Base-by-base conservation (phyloP, 2,888 invertebrate genomes). In the Nymphalis c-album region DNA sequence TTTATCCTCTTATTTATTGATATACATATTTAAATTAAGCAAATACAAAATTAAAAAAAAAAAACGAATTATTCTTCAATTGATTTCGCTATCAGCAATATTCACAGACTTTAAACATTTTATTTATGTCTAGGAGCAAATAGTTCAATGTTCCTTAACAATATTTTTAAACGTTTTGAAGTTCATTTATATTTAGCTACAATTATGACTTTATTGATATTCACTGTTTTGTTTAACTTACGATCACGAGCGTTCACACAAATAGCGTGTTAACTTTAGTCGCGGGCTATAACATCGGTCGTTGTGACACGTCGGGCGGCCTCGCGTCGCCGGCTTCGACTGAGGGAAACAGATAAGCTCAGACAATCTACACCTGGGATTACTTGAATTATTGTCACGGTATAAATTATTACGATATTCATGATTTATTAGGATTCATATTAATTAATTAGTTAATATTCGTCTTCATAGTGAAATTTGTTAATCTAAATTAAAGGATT, bases 321-420 rank as follows among this genome's bases (percentile, higher is more conserved):
- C 35, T 58, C 64, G 64, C 64, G 64, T 26, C 59, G 59, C 64
- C 59, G 51, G 51, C 64, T 60, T 48, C 51, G 58, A 64, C 64
- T 64, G 64, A 26, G 13, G 51, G 6, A 16, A 13, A 20, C 22
- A 64, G 45, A 53, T 45, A 64, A 64, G 64, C 64, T 64, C 64
- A 48, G 58, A 22, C 51, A 22, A 51, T 51, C 6, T 22, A 10
- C 51, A 51, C 51, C 51, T 51, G 51, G 51, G 22, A 51, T 22
- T 22, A 40, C 40, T 4, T 13, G 40, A 16, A 26, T 16, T 51
- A 22, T 6, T 51, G 51, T 51, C 51, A 13, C 40, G 51, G 20
- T 51, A 22, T 13, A 6, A 51, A 20, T 51, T 3, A 26, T 51
- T 51, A 1, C 13, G 20, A 22, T 51, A 6, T 22, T 6, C 16